These are phyloP conservation scores for Thymelicus sylvestris DNA, from an alignment of 2,888 invertebrate genomes.

Conservation along the genomic window DNA sequence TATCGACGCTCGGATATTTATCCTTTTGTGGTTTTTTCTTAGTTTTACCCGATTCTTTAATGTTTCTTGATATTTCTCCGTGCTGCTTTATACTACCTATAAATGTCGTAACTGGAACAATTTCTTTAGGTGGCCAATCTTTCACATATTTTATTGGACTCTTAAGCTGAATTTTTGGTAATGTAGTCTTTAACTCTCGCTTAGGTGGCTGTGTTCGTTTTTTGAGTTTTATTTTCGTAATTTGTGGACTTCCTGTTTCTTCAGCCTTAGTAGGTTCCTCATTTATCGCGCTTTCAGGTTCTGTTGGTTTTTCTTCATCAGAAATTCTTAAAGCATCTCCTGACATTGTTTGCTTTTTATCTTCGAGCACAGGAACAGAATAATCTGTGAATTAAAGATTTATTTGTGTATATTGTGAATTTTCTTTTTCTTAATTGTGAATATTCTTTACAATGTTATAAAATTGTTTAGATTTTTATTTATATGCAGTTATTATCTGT, in stretches of 20 bases:
- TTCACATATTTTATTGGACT: constrained; percentile 87
- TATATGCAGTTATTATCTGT: no score
- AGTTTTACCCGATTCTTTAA: constrained; percentile 87
- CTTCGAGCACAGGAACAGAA: background rate
- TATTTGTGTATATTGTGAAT: background rate
- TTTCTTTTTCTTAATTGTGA: no score
- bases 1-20: constrained; percentile 78
- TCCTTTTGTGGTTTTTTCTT: constrained; percentile 84
- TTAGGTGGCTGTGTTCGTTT: constrained; percentile 83
- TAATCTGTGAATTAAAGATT: constrained; percentile 11
- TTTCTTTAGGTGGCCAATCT: constrained; percentile 86
- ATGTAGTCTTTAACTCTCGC: constrained; percentile 64
- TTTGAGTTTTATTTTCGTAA: constrained; percentile 88
- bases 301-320: constrained; percentile 72
- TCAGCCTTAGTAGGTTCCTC: constrained; percentile 86
- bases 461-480: no score
- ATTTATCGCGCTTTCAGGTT: constrained; percentile 78
- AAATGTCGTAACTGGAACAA: constrained; percentile 79
- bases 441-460: background rate
- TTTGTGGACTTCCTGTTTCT: constrained; percentile 83
- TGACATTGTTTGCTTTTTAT: background rate
- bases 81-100: constrained; percentile 84
- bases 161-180: constrained; percentile 89
- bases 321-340: no score
- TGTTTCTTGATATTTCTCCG: constrained; percentile 88